phyloP scores from a whole-genome alignment of 2,797 vertebrate genomes.

The Amniataba percoides region DNA sequence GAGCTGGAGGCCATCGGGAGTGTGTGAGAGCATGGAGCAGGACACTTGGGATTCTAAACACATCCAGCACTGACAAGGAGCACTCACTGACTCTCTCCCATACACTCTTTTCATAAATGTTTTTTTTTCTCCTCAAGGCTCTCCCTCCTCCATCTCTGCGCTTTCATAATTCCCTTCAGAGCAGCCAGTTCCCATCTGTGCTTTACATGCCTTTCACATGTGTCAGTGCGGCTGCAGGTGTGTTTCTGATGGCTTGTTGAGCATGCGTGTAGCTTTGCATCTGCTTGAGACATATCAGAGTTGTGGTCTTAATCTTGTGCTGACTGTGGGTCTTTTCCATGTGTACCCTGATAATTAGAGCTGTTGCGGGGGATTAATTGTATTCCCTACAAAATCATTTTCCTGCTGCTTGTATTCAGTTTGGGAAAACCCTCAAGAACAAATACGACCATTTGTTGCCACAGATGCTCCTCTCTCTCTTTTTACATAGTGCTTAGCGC shows the following conservation, averaged over 20 bases:
- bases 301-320: background rate
- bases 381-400: constrained; percentile 1
- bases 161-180: constrained; percentile 53
- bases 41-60: constrained; percentile 47
- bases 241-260: constrained; percentile 12
- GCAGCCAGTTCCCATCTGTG: constrained; percentile 50
- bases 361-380: constrained; percentile 29
- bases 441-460: constrained; percentile 13
- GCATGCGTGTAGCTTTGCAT: background rate
- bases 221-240: constrained; percentile 47
- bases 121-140: background rate
- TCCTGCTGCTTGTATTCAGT: constrained; percentile 19
- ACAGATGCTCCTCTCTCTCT: constrained; percentile 17
- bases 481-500: constrained; percentile 26
- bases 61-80: constrained; percentile 38
- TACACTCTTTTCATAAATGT: constrained; percentile 12
- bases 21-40: constrained; percentile 53
- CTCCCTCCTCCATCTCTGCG: constrained; percentile 6
- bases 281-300: background rate
- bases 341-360: constrained; percentile 18
- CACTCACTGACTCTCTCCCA: constrained; percentile 28
- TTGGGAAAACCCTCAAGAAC: background rate
- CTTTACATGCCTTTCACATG: constrained; percentile 48
- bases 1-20: constrained; percentile 37
- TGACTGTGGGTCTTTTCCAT: background rate